These are phyloP conservation scores for Manduca sexta DNA, from an alignment of 1,140 invertebrate genomes.

Conservation along the genomic window DNA sequence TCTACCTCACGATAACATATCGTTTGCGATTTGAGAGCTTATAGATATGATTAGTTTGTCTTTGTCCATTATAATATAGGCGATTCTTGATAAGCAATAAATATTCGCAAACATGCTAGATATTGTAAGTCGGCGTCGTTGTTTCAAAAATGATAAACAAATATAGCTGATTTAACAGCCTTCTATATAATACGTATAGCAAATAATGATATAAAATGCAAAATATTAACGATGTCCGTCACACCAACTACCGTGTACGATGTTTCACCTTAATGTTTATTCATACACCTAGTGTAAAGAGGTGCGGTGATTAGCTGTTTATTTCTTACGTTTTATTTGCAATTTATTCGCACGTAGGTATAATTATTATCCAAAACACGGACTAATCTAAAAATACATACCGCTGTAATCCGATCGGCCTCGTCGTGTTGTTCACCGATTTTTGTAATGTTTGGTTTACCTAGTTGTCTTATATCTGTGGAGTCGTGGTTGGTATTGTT, in stretches of 20 bases:
- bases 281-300: constrained; percentile 31
- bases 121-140: background rate
- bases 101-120: background rate
- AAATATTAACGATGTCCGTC: constrained; percentile 12
- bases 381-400: too few relatives aligned
- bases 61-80: constrained; percentile 26
- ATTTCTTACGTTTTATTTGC: background rate
- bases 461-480: too few relatives aligned
- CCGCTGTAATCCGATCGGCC: too few relatives aligned
- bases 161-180: background rate
- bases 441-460: too few relatives aligned
- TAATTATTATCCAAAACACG: background rate
- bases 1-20: constrained; percentile 50
- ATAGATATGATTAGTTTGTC: constrained; percentile 40
- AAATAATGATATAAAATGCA: constrained; percentile 20
- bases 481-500: too few relatives aligned
- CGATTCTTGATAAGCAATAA: background rate
- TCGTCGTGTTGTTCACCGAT: too few relatives aligned
- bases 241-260: constrained; percentile 31
- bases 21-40: constrained; percentile 36
- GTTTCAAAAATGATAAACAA: background rate
- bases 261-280: constrained; percentile 68
- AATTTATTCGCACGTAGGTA: background rate
- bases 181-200: constrained; percentile 8
- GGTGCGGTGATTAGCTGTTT: background rate